Percentiles rank a stretch among this genome's conserved stretches.
These are phyloP conservation scores for Porites rus DNA, from an alignment of 92 coral and sea anemone species.

Conservation along the genomic window DNA sequence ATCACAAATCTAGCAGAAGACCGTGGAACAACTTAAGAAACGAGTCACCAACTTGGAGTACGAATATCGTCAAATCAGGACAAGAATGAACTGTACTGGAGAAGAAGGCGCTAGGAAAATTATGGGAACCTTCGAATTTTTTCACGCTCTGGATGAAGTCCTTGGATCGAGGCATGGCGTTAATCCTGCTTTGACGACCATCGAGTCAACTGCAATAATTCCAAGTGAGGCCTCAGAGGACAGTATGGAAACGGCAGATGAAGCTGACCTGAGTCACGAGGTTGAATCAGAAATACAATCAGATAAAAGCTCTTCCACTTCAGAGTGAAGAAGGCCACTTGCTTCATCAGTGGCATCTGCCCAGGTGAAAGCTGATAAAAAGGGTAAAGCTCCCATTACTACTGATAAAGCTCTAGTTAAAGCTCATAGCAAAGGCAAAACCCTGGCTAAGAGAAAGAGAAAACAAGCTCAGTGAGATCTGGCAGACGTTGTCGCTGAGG, in stretches of 20 bases:
- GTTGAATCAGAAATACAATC: too few relatives aligned
- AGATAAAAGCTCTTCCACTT: too few relatives aligned
- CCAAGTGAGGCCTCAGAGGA: not conserved
- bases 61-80: slow-evolving; percentile 25
- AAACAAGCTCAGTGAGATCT: too few relatives aligned
- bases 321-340: too few relatives aligned
- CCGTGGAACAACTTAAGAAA: slow-evolving; percentile 47
- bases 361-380: too few relatives aligned
- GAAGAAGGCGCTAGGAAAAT: slow-evolving; percentile 35
- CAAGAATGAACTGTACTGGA: slow-evolving; percentile 40
- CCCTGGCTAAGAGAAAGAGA: too few relatives aligned
- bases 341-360: too few relatives aligned
- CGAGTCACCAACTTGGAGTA: slow-evolving; percentile 40
- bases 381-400: too few relatives aligned
- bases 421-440: too few relatives aligned
- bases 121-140: slow-evolving; percentile 43
- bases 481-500: too few relatives aligned
- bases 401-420: too few relatives aligned
- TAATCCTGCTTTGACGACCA: slow-evolving; percentile 46
- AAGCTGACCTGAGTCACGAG: not conserved
- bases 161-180: slow-evolving; percentile 51
- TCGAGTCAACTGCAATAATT: slow-evolving; percentile 18
- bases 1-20: not conserved
- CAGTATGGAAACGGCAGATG: not conserved
- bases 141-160: slow-evolving; percentile 43